Base-by-base conservation (phyloP, 1,140 invertebrate species). In the Dermatophagoides farinae region DNA sequence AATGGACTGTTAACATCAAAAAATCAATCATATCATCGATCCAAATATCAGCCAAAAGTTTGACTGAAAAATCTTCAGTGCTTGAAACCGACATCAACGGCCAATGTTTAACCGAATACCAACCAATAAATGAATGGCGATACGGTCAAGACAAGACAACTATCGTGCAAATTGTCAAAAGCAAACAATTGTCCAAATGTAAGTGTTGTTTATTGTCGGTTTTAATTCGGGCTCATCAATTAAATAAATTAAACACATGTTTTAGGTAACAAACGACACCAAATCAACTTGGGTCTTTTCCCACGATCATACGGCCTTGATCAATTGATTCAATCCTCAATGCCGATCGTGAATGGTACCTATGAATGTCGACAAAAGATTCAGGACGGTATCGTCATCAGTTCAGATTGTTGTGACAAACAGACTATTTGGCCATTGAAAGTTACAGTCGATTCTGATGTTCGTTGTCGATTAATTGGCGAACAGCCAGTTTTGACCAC, bases 1-100 rank as follows among this genome's bases (percentile, higher is more conserved):
- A 40, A 37, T 62, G 62, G 62, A n/a, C 47, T 9, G 38, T 62
- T 22, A 55, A 62, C 37, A 31, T 62, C 20, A 62, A 62, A 37
- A 62, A 62, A 39, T 62, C 55, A 6, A 62, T 62, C n/a, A 25
- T 62, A 8, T 62, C 62, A 16, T 25, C 55, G 6, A 37, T 62
- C 20, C 62, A 62, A 49, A 41, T 62, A 18, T 39, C 55, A 20
- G 18, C 18, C 9, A n/a, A 14, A 23, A 40, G 23, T 38, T n/a
- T 55, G 5, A 18, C 43, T 0, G 23, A 18, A 23, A 41, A 51
- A 20, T 10, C 23, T 16, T 51, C 46, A 1, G 57, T 58, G 4
- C 57, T 16, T n/a, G 62, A 62, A 60, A 40, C 46, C 6, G 62
- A 62, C 47, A 53, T 62, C 40, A 22, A 23, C 10, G 62, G 62